phyloP scores from a whole-genome alignment of 2,888 invertebrate species.

The Apamea crenata region DNA sequence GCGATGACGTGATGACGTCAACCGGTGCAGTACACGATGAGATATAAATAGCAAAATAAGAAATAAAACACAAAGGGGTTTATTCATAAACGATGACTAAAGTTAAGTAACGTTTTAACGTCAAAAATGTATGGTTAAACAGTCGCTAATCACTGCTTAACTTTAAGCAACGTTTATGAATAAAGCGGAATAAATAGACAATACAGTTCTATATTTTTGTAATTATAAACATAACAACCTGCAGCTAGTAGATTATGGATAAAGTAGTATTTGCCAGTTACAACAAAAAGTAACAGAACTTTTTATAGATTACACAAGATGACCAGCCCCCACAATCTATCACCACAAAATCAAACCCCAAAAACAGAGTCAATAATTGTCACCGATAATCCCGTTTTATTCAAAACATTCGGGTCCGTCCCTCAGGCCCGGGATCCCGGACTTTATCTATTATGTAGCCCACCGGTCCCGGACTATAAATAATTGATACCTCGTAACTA shows the following conservation, averaged over 20 bases:
- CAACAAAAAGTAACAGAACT: background rate
- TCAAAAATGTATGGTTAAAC: no score
- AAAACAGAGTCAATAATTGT: constrained; percentile 60
- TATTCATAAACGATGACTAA: no score
- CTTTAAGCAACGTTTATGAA: no score
- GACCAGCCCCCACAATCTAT: background rate
- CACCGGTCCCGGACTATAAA: constrained; percentile 71
- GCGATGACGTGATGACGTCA: no score
- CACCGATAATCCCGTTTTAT: constrained; percentile 65
- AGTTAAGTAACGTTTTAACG: no score
- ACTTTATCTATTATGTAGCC: constrained; percentile 69
- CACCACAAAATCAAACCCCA: constrained; percentile 38
- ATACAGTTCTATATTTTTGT: no score
- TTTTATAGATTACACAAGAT: background rate
- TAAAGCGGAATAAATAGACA: no score
- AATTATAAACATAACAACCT: background rate
- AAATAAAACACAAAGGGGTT: no score
- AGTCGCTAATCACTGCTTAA: no score
- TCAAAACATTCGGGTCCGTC: constrained; percentile 54
- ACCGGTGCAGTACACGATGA: no score
- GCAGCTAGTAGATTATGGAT: background rate
- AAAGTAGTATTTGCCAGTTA: background rate
- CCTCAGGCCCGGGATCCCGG: constrained; percentile 52
- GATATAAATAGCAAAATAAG: no score
- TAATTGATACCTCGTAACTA: constrained; percentile 82